Base-by-base conservation (phyloP, 2,888 invertebrate genomes). In the Drosophila paramelanica region DNA sequence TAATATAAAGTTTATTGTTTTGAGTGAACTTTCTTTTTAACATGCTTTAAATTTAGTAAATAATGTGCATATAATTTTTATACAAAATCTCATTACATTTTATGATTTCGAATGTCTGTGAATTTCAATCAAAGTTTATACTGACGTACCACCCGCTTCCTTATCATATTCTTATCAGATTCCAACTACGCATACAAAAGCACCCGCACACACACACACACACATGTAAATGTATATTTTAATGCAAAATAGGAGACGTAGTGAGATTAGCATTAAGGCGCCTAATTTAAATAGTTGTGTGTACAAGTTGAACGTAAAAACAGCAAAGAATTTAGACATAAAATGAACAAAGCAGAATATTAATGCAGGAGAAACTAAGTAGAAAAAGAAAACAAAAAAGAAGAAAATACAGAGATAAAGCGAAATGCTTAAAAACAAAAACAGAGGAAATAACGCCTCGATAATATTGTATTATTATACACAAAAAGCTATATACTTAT, bases 391-490 rank as follows among this genome's bases (percentile, higher is more conserved):
- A 23, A 64, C 17, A 56, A 39, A 52, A 38, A 17, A 49, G 55
- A 65, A 43, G 10, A 3, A 58, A 47, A 50, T 64, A 73, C 42
- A 53, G 61, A 74, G 55, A 68, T 23, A 68, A 66, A 79, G 74
- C 84, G 60, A 56, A 51, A 66, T 61, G 75, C 75, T 81, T 73
- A 56, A 75, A 80, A 74, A 81, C 58, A 79, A 52, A 70, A 57
- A 61, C 36, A 50, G 45, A 64, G 56, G 47, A 68, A 71, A 69
- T 57, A 64, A 53, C 58, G 67, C 69, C 68, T 80, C 87, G 88
- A 83, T 83, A 86, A 88, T 86, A 83, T 88, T 88, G 80, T 85
- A 85, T 82, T 70, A 70, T 72, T 88, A 88, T 81, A 88, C 80
- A 83, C 61, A 49, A 62, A 74, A 70, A 64, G 60, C 62, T 78